These are phyloP conservation scores for Serinus canaria DNA, from an alignment of 2,113 vertebrate genomes.

Conservation along the genomic window DNA sequence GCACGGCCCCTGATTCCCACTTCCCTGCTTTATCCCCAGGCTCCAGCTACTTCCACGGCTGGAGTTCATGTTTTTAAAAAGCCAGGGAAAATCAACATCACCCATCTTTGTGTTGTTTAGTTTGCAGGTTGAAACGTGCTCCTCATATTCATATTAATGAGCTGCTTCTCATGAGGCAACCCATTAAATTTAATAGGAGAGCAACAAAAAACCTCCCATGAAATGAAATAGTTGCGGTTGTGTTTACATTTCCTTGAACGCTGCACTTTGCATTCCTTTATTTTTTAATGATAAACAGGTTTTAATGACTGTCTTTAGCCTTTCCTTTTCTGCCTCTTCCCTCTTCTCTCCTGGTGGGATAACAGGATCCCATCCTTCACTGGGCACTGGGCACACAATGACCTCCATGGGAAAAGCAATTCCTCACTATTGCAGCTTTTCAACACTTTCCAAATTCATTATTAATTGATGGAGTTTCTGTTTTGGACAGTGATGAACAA, in stretches of 20 bases:
- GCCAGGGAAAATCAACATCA: constrained; percentile 21
- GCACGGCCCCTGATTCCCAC: not conserved
- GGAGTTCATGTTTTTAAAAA: not conserved
- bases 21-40: not conserved
- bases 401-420: not conserved
- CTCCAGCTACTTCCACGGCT: not conserved
- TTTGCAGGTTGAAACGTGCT: constrained; percentile 19
- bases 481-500: not conserved
- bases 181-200: constrained; percentile 61
- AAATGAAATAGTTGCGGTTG: constrained; percentile 41
- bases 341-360: not conserved
- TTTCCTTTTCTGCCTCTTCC: not conserved
- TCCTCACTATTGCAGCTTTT: not conserved
- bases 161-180: constrained; percentile 55
- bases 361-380: not conserved
- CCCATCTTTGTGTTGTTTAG: not conserved
- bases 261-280: not conserved
- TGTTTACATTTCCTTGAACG: constrained; percentile 12
- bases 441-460: not conserved
- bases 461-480: not conserved
- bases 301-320: not conserved
- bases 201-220: constrained; percentile 53
- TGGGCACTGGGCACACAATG: rapidly evolving
- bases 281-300: not conserved
- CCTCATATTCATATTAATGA: constrained; percentile 60